phyloP scores from a whole-genome alignment of 2,113 vertebrate species.

The Otolemur garnettii region DNA sequence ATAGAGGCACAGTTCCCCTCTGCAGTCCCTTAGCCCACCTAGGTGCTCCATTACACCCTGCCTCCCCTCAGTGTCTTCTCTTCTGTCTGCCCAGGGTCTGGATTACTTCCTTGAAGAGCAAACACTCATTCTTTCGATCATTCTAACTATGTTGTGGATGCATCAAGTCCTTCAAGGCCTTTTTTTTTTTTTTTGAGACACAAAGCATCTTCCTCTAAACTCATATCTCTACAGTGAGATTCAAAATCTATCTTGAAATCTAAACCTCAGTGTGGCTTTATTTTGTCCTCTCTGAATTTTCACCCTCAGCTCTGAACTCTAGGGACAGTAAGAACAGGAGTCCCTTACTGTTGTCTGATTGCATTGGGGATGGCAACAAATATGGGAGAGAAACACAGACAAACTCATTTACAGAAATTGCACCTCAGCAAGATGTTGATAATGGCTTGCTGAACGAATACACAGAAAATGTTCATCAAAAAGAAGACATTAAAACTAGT shows the following conservation, averaged over 20 bases:
- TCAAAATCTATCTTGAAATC: constrained; percentile 3
- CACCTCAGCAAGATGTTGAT: too few species aligned
- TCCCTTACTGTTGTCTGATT: background rate
- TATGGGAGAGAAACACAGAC: background rate
- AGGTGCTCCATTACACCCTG: background rate
- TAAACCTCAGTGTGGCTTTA: background rate
- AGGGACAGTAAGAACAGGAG: background rate
- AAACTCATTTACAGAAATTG: background rate
- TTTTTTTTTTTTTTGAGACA: background rate
- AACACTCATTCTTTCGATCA: background rate
- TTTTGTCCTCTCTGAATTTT: background rate
- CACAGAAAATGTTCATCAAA: background rate
- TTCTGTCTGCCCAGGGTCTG: background rate
- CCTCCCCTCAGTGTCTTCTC: background rate
- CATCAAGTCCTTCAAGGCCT: background rate
- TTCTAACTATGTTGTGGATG: background rate
- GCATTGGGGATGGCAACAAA: background rate
- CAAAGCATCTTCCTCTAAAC: background rate
- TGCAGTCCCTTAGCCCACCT: too few species aligned
- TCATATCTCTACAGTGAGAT: background rate
- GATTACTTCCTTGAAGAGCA: background rate
- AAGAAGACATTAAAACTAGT: background rate
- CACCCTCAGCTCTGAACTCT: background rate
- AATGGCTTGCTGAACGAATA: background rate
- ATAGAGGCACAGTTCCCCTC: background rate